Base-by-base conservation (phyloP, 2,888 invertebrate species). In the Melanophora roralis region DNA sequence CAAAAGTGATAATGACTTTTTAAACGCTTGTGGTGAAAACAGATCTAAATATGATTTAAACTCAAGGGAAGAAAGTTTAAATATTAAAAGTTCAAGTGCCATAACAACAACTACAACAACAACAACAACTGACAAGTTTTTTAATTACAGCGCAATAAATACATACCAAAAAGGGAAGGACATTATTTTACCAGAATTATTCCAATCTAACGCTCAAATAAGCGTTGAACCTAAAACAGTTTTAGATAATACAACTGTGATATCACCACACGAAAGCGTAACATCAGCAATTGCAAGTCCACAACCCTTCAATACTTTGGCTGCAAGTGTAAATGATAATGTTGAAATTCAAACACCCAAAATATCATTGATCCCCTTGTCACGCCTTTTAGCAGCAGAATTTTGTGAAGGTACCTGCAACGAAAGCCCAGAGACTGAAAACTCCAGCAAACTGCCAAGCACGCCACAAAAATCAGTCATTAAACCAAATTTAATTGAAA, bases 331-430 rank as follows among this genome's bases (percentile, higher is more conserved):
- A 43, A 67, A 38, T 51, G 69, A 67, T 59, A 14, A 32, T 34
- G 40, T 53, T n/a, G 71, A 75, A 47, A 72, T 59, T 69, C 75
- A 73, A 23, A 60, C 60, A 75, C 85, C 87, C 0, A 84, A 81
- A 69, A 88, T 89, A 67, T 84, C 87, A 34, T 84, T 88, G 7
- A 85, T 88, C 47, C 88, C 88, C 0, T 68, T 89, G 1, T 80
- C 84, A 0, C 82, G 85, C 2, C 85, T 88, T 0, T 78, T 89
- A 14, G 76, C 80, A 19, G 16, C 69, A 21, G 75, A 79, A 32
- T 79, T 69, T 71, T 74, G 0, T 83, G 84, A 23, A 79, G 83
- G 53, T 84, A 86, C 62, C 80, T 84, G 21, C 51, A 47, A 38
- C 3, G 76, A 85, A 43, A 75, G 83, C 38, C 49, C 71, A 21